These are phyloP conservation scores for Cathartes aura DNA, from an alignment of 2,113 vertebrate genomes.

Conservation along the genomic window DNA sequence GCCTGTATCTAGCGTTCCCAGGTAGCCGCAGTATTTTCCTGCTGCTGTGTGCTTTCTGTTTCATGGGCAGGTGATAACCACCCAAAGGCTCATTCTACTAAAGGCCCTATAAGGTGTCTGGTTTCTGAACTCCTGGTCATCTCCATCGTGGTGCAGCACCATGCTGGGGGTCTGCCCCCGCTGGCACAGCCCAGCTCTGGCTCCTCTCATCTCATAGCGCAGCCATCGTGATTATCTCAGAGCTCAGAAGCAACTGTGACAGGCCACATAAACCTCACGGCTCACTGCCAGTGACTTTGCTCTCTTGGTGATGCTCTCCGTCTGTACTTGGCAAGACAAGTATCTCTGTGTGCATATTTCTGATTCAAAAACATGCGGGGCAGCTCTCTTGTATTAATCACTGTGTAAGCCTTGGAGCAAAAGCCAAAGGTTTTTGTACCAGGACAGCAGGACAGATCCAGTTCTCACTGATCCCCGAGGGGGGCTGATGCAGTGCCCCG, in stretches of 20 bases:
- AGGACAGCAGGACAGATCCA: neutral
- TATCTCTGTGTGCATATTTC: neutral
- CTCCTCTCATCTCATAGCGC: neutral
- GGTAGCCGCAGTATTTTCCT: neutral
- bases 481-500: rapidly evolving
- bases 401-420: neutral
- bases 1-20: rapidly evolving
- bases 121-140: neutral
- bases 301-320: neutral
- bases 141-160: neutral
- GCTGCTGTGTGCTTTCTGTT: neutral
- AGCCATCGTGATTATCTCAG: rapidly evolving
- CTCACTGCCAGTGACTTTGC: neutral
- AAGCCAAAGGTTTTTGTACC: neutral
- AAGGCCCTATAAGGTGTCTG: neutral
- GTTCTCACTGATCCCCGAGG: rapidly evolving
- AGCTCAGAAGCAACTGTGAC: neutral
- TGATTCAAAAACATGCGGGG: neutral
- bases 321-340: neutral
- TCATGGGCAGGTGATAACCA: neutral
- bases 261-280: neutral
- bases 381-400: neutral
- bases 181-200: neutral
- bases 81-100: neutral
- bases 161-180: rapidly evolving